A percentile compares a stretch with the other conserved stretches of the same genome.
Conservation (phyloP, 2,888 invertebrate genomes). For the Thereva unica region DNA sequence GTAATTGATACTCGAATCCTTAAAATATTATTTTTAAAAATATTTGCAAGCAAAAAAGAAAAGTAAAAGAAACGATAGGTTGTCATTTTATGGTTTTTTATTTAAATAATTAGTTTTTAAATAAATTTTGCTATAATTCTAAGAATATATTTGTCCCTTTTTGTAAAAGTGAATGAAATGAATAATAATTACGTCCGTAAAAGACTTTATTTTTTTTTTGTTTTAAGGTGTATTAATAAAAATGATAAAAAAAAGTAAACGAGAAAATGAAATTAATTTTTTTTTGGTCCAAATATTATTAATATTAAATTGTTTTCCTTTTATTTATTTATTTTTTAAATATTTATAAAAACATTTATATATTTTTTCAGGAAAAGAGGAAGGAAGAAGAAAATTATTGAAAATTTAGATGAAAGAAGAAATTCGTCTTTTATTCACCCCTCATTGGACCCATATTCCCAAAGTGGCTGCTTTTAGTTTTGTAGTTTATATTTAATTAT, state of each 20-base stretch:
- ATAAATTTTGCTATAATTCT: too few species aligned
- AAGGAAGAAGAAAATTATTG: conserved; percentile 20
- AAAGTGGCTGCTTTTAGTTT: neutral
- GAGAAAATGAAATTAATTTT: too few species aligned
- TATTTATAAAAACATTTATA: conserved; percentile 10
- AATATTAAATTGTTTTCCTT: too few species aligned
- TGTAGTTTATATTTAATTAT: neutral
- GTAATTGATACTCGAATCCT: too few species aligned
- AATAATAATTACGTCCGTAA: conserved; percentile 32
- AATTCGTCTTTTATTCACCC: conserved; percentile 16
- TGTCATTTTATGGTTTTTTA: too few species aligned
- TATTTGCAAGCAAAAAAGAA: too few species aligned
- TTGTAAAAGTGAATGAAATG: conserved; percentile 3
- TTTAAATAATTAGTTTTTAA: too few species aligned
- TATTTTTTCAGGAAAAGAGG: conserved; percentile 30
- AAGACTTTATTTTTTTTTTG: conserved; percentile 24
- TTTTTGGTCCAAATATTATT: too few species aligned
- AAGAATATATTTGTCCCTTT: too few species aligned
- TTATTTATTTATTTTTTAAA: conserved; percentile 14
- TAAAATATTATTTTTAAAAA: too few species aligned
- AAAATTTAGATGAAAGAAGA: conserved; percentile 7
- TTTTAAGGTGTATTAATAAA: neutral
- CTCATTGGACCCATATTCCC: conserved; percentile 15
- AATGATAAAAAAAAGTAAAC: conserved; percentile 28
- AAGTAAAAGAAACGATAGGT: too few species aligned